Base-by-base conservation (phyloP, 2,797 vertebrate species). In the Orientallactaga sibirica region DNA sequence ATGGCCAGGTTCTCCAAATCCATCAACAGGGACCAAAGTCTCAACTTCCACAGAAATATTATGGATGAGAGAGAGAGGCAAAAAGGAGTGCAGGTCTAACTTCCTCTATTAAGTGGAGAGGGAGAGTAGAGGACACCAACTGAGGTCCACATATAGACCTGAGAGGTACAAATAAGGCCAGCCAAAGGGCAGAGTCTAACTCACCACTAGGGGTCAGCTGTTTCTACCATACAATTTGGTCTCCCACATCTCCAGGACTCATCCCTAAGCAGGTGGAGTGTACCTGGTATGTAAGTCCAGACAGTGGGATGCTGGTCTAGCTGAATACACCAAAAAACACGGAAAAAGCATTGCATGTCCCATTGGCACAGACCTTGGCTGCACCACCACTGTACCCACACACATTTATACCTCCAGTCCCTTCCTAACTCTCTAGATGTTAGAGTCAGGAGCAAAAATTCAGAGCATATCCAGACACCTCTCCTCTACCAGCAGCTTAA, bases 401-500 rank as follows among this genome's bases (percentile, higher is more conserved):
- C 6, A 0, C 10, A 7, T 62, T 81, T 82, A 68, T 80, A 75
- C 3, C 33, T 52, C 41, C 62, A 82, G 2, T 14, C 85, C 22
- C 41, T 92, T 71, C 25, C 19, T 1, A 7, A 86, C 41, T 58
- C 48, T 18, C 5, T 80, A 52, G 29, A 25, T 61, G 12, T 67
- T 29, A 22, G 19, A 85, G 20, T 86, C 77, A 86, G 52, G 1
- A 84, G 66, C 7, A 1, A 15, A 8, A 84, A 85, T 0, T 66
- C 20, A 86, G 18, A 43, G 27, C 22, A 83, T 58, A 37, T 20
- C 8, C 43, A 33, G 11, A 73, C 1, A 58, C 81, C 84, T 84
- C 33, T 95, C 68, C 33, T 95, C 68, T 55, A 76, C 84, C 4
- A 25, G 55, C 71, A 68, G 48, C 22, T 62, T 76, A 29, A 79